Evolutionary conservation across 1,140 invertebrate genomes (phyloP), one percentile per base, ranked within the genome.

Genomic region (Propsilocerus akamusi): DNA sequence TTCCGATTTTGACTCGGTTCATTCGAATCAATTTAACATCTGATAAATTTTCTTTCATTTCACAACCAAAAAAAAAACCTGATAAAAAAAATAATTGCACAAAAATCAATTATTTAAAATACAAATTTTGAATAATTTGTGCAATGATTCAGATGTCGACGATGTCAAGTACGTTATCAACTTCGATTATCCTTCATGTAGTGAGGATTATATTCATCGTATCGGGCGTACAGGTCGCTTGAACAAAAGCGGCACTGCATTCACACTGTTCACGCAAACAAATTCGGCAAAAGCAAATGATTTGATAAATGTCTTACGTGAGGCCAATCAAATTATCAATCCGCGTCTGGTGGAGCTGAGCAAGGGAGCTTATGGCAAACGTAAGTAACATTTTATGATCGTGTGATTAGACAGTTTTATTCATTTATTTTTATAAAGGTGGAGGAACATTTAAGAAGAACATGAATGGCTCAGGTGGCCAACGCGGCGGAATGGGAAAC

Each of bases 141-240:
- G 12, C 25, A 51, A 49, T n/a, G 14, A 51, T 47, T 67, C 74
- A 98, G 95, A 99, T 82, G 95, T 99, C 63, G 90, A 97, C 71
- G 97, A 99, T 73, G 94, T 99, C 51, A 97, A 98, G 69, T 98
- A 95, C 77, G 97, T 99, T 32, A 96, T 99, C 63, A 99, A 99
- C 76, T 98, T 89, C 75, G 97, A 99, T 70, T 99, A 98, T 72
- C 96, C 97, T 14, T 94, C 88, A 58, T 91, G 91, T 66, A 95
- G 93, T 30, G 97, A 99, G 73, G 97, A 99, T 72, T 99, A 99
- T 68, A 92, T 99, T 30, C 97, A 99, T 70, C 80, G 97, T 52
- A 99, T 99, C 66, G 97, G 97, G 49, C 81, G 97, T 60, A 99
- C 97, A 41, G 97, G 92, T 48, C 75, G 97, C 53, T 85, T 86